Evolutionary conservation across 2,888 invertebrate species (phyloP).

Genomic region (Petrolisthes manimaculis): DNA sequence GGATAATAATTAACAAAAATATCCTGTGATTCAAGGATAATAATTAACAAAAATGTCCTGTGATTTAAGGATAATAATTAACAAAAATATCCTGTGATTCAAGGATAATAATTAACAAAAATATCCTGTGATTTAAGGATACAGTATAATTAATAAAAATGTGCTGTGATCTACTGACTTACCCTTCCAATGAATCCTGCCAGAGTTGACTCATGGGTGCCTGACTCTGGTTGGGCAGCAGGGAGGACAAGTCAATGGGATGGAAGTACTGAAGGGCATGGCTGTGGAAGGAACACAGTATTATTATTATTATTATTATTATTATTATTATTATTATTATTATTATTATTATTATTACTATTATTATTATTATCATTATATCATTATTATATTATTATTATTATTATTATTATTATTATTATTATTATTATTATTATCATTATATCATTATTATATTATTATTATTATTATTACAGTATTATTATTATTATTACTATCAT

Average conservation of each 20-base stretch:
- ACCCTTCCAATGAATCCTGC: constrained; percentile 43
- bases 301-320: constrained; percentile 8
- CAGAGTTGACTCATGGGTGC: constrained; percentile 52
- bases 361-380: constrained; percentile 3
- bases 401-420: constrained; percentile 6
- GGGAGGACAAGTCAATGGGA: constrained; percentile 43
- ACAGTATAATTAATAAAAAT: neutral
- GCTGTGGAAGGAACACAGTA: constrained; percentile 19
- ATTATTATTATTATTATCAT: constrained; percentile 7
- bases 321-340: constrained; percentile 5
- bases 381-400: too few species aligned
- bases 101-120: neutral
- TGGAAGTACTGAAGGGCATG: constrained; percentile 57
- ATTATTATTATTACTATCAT: too few species aligned
- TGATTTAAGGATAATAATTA: neutral
- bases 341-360: neutral
- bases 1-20: neutral
- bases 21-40: neutral
- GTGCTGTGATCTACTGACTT: neutral
- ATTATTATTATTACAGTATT: constrained; percentile 6
- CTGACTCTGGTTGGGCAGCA: constrained; percentile 34
- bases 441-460: too few species aligned
- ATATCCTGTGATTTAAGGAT: neutral
- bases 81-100: neutral
- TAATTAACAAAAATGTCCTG: neutral